Conservation (phyloP, 2,888 invertebrate genomes). For the Pycnomerus fuliginosus region DNA sequence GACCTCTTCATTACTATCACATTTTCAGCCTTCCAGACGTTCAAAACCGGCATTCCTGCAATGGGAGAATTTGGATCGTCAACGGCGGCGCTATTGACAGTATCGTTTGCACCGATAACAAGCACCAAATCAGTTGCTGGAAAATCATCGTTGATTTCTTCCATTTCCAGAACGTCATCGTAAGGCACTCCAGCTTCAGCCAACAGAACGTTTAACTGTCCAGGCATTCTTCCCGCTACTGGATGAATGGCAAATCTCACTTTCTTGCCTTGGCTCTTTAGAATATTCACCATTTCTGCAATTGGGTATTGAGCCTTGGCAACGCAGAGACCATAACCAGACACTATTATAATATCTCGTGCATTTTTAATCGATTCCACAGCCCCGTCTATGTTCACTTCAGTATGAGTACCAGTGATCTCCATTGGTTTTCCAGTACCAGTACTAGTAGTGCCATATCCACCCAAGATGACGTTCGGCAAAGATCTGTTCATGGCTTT, state of each 20-base stretch:
- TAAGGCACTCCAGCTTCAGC: slow-evolving; percentile 94
- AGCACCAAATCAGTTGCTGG: slow-evolving; percentile 79
- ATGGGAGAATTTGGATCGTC: slow-evolving; percentile 90
- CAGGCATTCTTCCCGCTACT: slow-evolving; percentile 90
- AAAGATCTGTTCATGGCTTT: slow-evolving; percentile 83
- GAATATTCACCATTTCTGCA: slow-evolving; percentile 76
- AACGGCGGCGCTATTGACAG: slow-evolving; percentile 87
- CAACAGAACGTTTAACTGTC: slow-evolving; percentile 85
- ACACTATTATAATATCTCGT: slow-evolving; percentile 83
- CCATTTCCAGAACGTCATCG: slow-evolving; percentile 88
- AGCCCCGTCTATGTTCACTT: slow-evolving; percentile 72
- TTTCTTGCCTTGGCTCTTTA: slow-evolving; percentile 74
- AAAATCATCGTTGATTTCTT: slow-evolving; percentile 88
- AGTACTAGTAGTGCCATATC: slow-evolving; percentile 76
- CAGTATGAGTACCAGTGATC: slow-evolving; percentile 78
- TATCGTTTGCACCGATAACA: slow-evolving; percentile 88
- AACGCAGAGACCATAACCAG: slow-evolving; percentile 86
- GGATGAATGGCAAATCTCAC: slow-evolving; percentile 90
- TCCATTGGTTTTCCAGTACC: slow-evolving; percentile 74
- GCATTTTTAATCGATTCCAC: slow-evolving; percentile 77
- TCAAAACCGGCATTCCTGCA: slow-evolving; percentile 89
- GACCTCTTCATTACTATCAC: slow-evolving; percentile 90
- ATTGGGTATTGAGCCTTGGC: slow-evolving; percentile 93
- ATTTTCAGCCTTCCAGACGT: slow-evolving; percentile 86
- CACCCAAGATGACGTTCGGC: slow-evolving; percentile 85